These are phyloP conservation scores for Mythimna pallens DNA, from an alignment of 2,888 invertebrate genomes.

Conservation along the genomic window DNA sequence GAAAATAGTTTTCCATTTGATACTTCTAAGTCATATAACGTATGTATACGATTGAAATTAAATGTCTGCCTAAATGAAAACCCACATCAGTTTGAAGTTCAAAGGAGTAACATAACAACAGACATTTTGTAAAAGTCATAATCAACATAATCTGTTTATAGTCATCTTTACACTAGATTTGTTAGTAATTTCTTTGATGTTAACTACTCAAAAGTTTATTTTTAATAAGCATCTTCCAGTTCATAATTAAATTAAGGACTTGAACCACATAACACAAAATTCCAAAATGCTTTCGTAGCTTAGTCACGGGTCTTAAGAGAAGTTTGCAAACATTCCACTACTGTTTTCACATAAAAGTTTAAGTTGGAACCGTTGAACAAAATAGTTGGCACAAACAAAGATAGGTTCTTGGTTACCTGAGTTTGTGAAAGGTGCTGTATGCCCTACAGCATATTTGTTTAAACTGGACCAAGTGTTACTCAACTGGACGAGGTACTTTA, in stretches of 20 bases:
- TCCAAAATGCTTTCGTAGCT: constrained; percentile 30
- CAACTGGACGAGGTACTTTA: background rate
- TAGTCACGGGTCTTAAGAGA: constrained; percentile 14
- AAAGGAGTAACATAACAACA: constrained; percentile 17
- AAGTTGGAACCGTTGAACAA: constrained; percentile 64
- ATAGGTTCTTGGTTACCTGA: constrained; percentile 56
- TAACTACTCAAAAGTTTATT: constrained; percentile 2
- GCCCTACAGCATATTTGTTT: constrained; percentile 19
- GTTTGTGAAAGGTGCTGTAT: background rate
- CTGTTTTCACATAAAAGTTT: constrained; percentile 68
- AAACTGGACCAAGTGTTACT: background rate
- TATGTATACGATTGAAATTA: constrained; percentile 16
- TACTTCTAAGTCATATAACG: constrained; percentile 20
- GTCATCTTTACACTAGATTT: constrained; percentile 8
- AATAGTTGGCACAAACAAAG: constrained; percentile 69
- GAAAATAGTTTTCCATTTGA: constrained; percentile 36
- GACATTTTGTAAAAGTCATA: constrained; percentile 16
- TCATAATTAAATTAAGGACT: constrained; percentile 11
- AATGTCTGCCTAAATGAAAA: constrained; percentile 19
- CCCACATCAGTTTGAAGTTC: constrained; percentile 21
- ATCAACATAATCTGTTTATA: constrained; percentile 27
- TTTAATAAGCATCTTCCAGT: constrained; percentile 26
- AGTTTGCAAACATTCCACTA: constrained; percentile 50
- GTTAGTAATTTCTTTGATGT: constrained; percentile 8
- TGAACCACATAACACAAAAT: constrained; percentile 27